Evolutionary conservation across 2,113 vertebrate species (phyloP).

Genomic region (Atractosteus spatula): DNA sequence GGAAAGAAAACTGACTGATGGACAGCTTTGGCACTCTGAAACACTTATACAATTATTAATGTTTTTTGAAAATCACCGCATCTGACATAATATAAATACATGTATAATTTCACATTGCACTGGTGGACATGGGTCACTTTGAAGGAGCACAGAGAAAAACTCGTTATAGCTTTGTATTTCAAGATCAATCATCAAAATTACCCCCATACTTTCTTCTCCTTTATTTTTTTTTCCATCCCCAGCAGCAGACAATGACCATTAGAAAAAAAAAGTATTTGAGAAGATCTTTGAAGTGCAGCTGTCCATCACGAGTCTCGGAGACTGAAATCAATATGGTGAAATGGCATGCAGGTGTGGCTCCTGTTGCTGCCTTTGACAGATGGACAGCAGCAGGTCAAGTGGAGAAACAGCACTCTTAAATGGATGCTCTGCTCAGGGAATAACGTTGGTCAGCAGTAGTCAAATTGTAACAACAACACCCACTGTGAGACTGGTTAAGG

Average conservation of each 20-base stretch:
- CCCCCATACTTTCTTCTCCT: constrained; percentile 45
- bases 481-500: neutral
- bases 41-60: constrained; percentile 77
- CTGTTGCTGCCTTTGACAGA: constrained; percentile 29
- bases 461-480: neutral
- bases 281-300: constrained; percentile 69
- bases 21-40: constrained; percentile 73
- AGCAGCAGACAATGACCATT: constrained; percentile 51
- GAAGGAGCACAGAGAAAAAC: constrained; percentile 68
- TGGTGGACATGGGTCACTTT: constrained; percentile 68
- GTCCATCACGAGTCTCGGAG: constrained; percentile 54
- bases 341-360: constrained; percentile 67
- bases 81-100: constrained; percentile 73
- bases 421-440: neutral
- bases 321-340: constrained; percentile 50
- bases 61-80: constrained; percentile 73
- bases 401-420: neutral
- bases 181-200: constrained; percentile 72
- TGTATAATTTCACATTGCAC: constrained; percentile 71
- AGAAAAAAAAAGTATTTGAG: constrained; percentile 28
- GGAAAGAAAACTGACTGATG: constrained; percentile 59
- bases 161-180: constrained; percentile 65
- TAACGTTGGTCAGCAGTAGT: neutral
- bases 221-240: constrained; percentile 23
- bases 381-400: constrained; percentile 47